These are phyloP conservation scores for Premnoplex brunnescens DNA, from an alignment of 2,797 vertebrate species.

Conservation along the genomic window DNA sequence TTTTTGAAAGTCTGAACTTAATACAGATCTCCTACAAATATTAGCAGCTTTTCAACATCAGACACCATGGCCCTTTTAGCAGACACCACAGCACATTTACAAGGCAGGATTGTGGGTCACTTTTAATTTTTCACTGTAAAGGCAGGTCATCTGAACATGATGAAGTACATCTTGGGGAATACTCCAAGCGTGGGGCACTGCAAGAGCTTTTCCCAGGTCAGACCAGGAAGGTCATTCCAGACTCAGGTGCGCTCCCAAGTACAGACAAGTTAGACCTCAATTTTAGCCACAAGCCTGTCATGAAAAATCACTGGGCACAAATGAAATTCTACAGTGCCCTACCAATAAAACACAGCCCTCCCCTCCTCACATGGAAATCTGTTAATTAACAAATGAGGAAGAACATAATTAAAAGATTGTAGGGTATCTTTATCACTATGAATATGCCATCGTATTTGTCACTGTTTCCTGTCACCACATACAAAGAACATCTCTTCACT, in stretches of 20 bases:
- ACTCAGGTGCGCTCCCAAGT: not conserved
- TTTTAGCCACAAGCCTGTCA: not conserved
- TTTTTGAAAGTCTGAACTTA: not conserved
- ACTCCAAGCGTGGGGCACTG: not conserved
- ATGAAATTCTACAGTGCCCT: not conserved
- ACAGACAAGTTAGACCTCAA: not conserved
- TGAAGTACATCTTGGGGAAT: not conserved
- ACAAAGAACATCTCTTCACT: not conserved
- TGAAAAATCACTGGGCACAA: not conserved
- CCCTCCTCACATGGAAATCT: not conserved
- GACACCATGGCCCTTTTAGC: not conserved
- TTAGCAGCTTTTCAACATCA: not conserved
- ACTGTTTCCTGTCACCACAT: constrained; percentile 3
- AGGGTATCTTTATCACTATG: not conserved
- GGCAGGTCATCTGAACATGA: not conserved
- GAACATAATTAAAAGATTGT: not conserved
- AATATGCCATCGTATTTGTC: not conserved
- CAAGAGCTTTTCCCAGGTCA: not conserved
- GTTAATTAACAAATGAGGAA: not conserved
- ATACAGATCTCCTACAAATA: not conserved
- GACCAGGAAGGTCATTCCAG: not conserved
- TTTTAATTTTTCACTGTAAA: not conserved
- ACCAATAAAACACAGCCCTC: not conserved
- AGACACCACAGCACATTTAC: not conserved
- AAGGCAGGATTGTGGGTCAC: not conserved